phyloP scores from a whole-genome alignment of 1,140 invertebrate genomes.

The Ectropis grisescens region DNA sequence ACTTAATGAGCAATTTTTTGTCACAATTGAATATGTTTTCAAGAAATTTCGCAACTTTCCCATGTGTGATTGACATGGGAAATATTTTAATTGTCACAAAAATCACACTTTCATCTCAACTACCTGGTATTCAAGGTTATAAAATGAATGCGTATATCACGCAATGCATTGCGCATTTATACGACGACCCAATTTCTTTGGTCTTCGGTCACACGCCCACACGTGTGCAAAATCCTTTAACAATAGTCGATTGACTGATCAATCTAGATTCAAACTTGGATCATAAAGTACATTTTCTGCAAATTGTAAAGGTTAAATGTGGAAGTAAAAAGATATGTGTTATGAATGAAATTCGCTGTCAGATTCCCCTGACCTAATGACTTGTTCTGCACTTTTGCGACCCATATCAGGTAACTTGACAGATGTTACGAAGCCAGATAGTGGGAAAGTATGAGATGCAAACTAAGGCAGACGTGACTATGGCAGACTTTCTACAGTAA shows the following conservation, averaged over 20 bases:
- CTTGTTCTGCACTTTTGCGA: constrained; percentile 19
- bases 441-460: constrained; percentile 45
- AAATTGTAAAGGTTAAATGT: too few relatives aligned
- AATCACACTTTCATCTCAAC: constrained; percentile 3
- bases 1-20: too few relatives aligned
- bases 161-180: constrained; percentile 28
- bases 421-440: constrained; percentile 42
- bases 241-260: too few relatives aligned
- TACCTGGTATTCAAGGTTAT: not conserved
- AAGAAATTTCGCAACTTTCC: constrained; percentile 15
- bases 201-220: constrained; percentile 36
- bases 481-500: constrained; percentile 49
- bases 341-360: not conserved
- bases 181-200: constrained; percentile 13
- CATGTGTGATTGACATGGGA: constrained; percentile 25
- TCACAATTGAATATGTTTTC: too few relatives aligned
- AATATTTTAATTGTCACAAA: constrained; percentile 1
- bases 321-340: too few relatives aligned
- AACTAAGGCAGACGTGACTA: constrained; percentile 58
- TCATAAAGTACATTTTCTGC: too few relatives aligned
- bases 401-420: constrained; percentile 45
- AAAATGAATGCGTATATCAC: constrained; percentile 15
- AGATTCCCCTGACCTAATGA: constrained; percentile 25
- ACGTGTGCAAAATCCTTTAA: constrained; percentile 31
- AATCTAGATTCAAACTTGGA: too few relatives aligned